Evolutionary conservation across 2,888 invertebrate species (phyloP), one percentile per base, ranked within the genome.

Genomic region (Ormyrus pomaceus): DNA sequence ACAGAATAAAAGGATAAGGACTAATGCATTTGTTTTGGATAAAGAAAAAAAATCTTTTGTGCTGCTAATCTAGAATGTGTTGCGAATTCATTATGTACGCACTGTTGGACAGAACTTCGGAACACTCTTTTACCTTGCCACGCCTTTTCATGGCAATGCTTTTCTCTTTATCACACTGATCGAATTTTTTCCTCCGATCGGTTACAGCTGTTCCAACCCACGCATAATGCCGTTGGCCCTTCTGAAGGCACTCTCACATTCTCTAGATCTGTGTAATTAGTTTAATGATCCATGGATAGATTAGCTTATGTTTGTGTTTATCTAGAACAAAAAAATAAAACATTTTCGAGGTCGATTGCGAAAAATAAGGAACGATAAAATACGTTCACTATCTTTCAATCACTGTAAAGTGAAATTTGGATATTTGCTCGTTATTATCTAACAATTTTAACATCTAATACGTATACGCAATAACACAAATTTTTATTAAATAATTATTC

Each of bases 101-200:
- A 4, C 53, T 2, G 62, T 2, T 48, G 13, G 19, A 58, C 19
- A 61, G 51, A 61, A 46, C 10, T 8, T 19, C 1, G 2, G 11
- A 59, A 34, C 53, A 11, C 34, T 56, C 8, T 3, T 56, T 82
- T 68, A 77, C 82, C 80, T 80, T 72, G 82, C 80, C 80, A 80
- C 78, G 78, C 82, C 80, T 64, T 61, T 48, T 19, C 19, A 19
- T 19, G 19, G 53, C n/a, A 19, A 62, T 50, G 56, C 66, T 77
- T 59, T 65, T 51, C 53, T n/a, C 34, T 62, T 82, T 82, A 82
- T 82, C 82, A 77, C 61, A 69, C 80, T 82, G 81, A 82, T 82
- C 82, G 77, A 81, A 82, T 81, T 82, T 79, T 79, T 82, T 70
- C 82, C 70, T 66, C 76, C 70, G 70, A 62, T 65, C 66, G 11